Percentiles rank a stretch among this genome's conserved stretches.
Conservation (phyloP, 1,140 invertebrate species). For the Dreissena rostriformis region DNA sequence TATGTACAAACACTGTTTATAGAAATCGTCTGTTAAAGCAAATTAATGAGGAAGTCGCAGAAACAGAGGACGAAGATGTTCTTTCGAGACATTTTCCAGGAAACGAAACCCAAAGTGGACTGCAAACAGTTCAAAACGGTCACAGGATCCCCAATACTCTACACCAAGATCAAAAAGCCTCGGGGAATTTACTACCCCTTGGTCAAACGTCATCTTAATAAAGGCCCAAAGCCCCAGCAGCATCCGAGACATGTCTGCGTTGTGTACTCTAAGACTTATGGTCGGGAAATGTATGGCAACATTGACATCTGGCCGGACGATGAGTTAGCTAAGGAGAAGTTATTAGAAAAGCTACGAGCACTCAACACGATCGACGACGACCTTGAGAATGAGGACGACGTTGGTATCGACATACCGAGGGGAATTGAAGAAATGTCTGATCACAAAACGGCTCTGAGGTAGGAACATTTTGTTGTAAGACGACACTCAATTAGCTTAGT, state of each 20-base stretch:
- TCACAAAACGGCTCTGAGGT: neutral
- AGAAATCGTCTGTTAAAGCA: too few relatives aligned
- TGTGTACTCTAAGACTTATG: slow-evolving; percentile 36
- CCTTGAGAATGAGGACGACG: slow-evolving; percentile 19
- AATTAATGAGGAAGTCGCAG: neutral
- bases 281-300: slow-evolving; percentile 37
- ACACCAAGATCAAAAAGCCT: slow-evolving; percentile 36
- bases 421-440: neutral
- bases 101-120: slow-evolving; percentile 12
- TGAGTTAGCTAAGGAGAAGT: slow-evolving; percentile 18
- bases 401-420: slow-evolving; percentile 26
- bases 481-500: too few relatives aligned
- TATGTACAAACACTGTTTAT: too few relatives aligned
- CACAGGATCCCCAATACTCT: slow-evolving; percentile 36
- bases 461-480: too few relatives aligned
- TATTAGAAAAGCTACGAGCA: slow-evolving; percentile 27
- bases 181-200: slow-evolving; percentile 49
- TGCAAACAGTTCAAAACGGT: slow-evolving; percentile 37
- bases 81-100: slow-evolving; percentile 14
- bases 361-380: slow-evolving; percentile 24
- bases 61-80: slow-evolving; percentile 31
- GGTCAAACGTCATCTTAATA: slow-evolving; percentile 5
- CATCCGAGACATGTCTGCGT: slow-evolving; percentile 24
- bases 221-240: slow-evolving; percentile 1
- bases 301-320: slow-evolving; percentile 46